Evolutionary conservation across 1,140 invertebrate genomes (phyloP).

Genomic region (Linepithema humile): DNA sequence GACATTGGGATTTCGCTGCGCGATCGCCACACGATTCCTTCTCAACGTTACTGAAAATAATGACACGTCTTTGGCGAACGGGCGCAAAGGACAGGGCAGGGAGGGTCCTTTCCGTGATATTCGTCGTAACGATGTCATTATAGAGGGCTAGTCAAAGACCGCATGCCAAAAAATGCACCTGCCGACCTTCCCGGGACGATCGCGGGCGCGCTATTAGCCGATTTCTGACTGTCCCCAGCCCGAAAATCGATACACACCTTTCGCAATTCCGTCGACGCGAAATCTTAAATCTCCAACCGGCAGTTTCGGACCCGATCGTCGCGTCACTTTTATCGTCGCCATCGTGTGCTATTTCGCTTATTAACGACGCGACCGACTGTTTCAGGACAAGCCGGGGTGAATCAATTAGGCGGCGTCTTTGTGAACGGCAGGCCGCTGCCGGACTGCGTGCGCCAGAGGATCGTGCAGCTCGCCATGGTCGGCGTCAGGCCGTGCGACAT

Average conservation of each 20-base stretch:
- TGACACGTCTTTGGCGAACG: conserved; percentile 43
- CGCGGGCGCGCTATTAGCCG: conserved; percentile 50
- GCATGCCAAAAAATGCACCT: conserved; percentile 44
- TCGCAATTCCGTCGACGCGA: not conserved
- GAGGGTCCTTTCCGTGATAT: conserved; percentile 13
- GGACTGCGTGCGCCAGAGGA: conserved; percentile 95
- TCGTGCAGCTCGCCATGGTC: conserved; percentile 96
- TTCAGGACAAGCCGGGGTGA: conserved; percentile 96
- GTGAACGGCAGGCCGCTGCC: conserved; percentile 97
- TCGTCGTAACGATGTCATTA: conserved; percentile 57
- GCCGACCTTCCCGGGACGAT: conserved; percentile 29
- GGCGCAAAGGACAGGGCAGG: not conserved
- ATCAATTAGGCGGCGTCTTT: conserved; percentile 98
- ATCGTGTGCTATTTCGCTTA: conserved; percentile 17
- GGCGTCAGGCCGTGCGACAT: conserved; percentile 98
- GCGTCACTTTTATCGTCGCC: not conserved
- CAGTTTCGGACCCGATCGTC: not conserved
- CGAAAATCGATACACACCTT: conserved; percentile 44
- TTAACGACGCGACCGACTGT: conserved; percentile 57
- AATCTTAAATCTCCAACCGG: conserved; percentile 1
- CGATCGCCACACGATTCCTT: conserved; percentile 8
- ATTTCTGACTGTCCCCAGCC: conserved; percentile 38
- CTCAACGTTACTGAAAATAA: conserved; percentile 35
- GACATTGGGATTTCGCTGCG: not conserved
- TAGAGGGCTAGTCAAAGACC: conserved; percentile 37